phyloP scores from a whole-genome alignment of 2,113 vertebrate genomes.

The Upupa epops region DNA sequence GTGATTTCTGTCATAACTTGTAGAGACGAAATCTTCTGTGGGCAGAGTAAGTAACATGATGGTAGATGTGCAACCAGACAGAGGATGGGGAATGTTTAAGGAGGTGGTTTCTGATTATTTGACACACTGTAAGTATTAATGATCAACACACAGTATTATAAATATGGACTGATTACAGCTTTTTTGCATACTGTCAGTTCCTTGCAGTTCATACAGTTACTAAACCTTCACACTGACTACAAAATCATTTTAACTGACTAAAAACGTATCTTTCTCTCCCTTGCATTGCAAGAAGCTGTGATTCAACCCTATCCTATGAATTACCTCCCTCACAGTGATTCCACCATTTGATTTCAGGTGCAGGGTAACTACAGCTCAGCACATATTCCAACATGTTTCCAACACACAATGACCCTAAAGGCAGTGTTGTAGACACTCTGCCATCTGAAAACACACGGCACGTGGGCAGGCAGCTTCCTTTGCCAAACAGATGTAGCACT shows the following conservation, averaged over 20 bases:
- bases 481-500: neutral
- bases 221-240: neutral
- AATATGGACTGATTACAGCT: neutral
- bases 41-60: neutral
- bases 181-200: neutral
- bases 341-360: neutral
- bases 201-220: neutral
- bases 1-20: neutral
- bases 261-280: neutral
- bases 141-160: fast-evolving
- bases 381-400: neutral
- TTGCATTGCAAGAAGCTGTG: neutral
- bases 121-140: neutral
- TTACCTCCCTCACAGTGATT: neutral
- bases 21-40: neutral
- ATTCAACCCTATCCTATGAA: neutral
- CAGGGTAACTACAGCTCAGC: neutral
- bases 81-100: neutral
- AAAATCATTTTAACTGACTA: neutral
- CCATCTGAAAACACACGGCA: neutral
- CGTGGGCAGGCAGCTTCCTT: neutral
- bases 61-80: neutral
- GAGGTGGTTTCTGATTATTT: neutral
- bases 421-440: neutral
- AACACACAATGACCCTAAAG: neutral